A percentile compares a stretch with the other conserved stretches of the same genome.
Conservation (phyloP, 2,797 vertebrate genomes). For the Catharus ustulatus region DNA sequence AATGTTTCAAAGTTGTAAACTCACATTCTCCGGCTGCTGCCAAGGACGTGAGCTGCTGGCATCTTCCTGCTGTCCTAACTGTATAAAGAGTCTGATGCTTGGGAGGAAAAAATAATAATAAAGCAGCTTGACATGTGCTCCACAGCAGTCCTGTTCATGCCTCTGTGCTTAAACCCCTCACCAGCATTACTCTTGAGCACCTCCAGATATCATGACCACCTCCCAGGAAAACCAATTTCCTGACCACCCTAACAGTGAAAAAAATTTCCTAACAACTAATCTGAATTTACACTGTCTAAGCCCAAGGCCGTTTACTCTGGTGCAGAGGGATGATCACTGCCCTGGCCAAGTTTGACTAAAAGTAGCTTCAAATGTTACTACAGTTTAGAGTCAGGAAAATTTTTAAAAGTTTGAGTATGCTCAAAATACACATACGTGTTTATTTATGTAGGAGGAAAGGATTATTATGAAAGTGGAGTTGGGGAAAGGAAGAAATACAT, state of each 20-base stretch:
- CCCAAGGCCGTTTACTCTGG: background rate
- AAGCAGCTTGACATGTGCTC: no score
- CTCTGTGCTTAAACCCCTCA: no score
- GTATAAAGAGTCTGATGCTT: no score
- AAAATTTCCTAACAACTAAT: background rate
- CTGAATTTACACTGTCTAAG: fast-evolving
- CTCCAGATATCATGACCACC: background rate
- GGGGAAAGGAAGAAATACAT: fast-evolving
- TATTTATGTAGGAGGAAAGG: background rate
- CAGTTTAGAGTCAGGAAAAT: background rate
- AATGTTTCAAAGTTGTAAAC: no score
- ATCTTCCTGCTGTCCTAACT: no score
- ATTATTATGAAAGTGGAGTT: background rate
- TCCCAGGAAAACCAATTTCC: background rate
- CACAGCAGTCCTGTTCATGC: no score
- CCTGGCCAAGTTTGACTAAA: background rate
- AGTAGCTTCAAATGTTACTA: background rate
- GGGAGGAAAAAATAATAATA: no score
- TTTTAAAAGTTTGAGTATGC: background rate
- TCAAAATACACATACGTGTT: background rate
- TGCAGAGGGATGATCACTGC: background rate
- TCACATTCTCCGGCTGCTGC: no score
- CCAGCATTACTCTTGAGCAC: background rate
- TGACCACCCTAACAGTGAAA: no score
- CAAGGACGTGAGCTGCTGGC: no score